Base-by-base conservation (phyloP, 2,797 vertebrate species). In the Chaetophractus vellerosus region DNA sequence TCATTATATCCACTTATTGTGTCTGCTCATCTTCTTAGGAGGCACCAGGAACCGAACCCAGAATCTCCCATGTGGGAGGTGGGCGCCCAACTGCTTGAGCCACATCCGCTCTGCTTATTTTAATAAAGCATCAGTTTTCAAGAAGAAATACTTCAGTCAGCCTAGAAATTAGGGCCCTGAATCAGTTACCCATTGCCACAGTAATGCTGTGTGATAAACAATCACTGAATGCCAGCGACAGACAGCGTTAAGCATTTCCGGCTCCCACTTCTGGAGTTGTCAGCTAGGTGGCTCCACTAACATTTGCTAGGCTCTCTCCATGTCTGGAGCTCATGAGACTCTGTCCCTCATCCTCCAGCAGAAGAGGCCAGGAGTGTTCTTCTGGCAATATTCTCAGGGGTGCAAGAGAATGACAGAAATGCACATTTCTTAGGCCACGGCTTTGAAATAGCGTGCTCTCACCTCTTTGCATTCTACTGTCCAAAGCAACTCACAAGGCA, bases 111-210 rank as follows among this genome's bases (percentile, higher is more conserved):
- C 45, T 8, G 10, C 45, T 45, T 45, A 71, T 72, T 79, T 75
- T 89, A 82, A 85, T 64, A 86, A 86, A 94, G 33, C n/a, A 90
- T 93, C 41, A 36, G 93, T 90, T 57, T 19, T 36, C 16, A 9
- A 92, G 61, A 84, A 74, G 61, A 80, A 6, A 71, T 78, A 50
- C 50, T 66, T 52, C 45, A 68, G 68, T 38, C 76, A 38, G 9
- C 31, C 52, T 88, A 38, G 59, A 92, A 92, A 69, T 26, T 1
- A 38, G 19, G 18, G 24, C 26, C 31, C 57, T 76, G 1, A 48
- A 31, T 72, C 57, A 45, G 33, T 28, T n/a, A n/a, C 63, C 38
- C 64, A 1, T 38, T 71, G 21, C 59, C 28, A 79, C 21, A 69
- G 61, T 7, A 50, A 33, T 19, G 5, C 61, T 82, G 48, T 0